Evolutionary conservation across 2,797 vertebrate genomes (phyloP).

Genomic region (Liparis tanakae): DNA sequence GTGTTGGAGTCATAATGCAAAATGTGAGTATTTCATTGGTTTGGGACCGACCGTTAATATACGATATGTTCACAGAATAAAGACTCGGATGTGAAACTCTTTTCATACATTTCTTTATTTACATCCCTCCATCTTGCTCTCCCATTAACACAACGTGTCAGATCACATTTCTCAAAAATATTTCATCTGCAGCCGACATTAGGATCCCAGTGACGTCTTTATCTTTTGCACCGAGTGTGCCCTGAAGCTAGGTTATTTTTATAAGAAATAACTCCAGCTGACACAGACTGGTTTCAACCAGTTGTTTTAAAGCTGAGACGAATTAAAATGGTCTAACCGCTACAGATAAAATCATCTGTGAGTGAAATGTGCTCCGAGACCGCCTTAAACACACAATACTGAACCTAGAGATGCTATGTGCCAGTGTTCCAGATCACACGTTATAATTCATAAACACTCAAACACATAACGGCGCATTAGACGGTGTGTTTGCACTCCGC

Average conservation of each 20-base stretch:
- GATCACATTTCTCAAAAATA: slow-evolving; percentile 63
- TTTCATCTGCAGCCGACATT: slow-evolving; percentile 25
- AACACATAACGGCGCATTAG: slow-evolving; percentile 16
- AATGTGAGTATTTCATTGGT: slow-evolving; percentile 6
- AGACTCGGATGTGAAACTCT: slow-evolving; percentile 48
- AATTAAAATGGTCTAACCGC: slow-evolving; percentile 5
- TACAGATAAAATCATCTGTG: slow-evolving; percentile 33
- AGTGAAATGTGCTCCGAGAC: slow-evolving; percentile 62
- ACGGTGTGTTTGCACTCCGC: slow-evolving; percentile 2
- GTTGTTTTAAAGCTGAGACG: slow-evolving; percentile 9
- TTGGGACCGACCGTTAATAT: background rate
- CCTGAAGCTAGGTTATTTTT: slow-evolving; percentile 3
- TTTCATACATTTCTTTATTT: slow-evolving; percentile 84
- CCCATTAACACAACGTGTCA: slow-evolving; percentile 53
- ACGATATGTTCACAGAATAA: slow-evolving; percentile 36
- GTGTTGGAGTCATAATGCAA: background rate
- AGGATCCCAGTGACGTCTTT: background rate
- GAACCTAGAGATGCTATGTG: slow-evolving; percentile 58
- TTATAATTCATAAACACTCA: slow-evolving; percentile 47
- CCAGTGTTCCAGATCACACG: slow-evolving; percentile 57
- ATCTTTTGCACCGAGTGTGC: slow-evolving; percentile 19
- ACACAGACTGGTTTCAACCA: slow-evolving; percentile 19
- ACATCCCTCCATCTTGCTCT: slow-evolving; percentile 74
- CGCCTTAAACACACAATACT: slow-evolving; percentile 49
- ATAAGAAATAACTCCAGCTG: background rate